These are phyloP conservation scores for Zoanthus sansibaricus DNA, from an alignment of 92 coral and sea anemone genomes.

Conservation along the genomic window DNA sequence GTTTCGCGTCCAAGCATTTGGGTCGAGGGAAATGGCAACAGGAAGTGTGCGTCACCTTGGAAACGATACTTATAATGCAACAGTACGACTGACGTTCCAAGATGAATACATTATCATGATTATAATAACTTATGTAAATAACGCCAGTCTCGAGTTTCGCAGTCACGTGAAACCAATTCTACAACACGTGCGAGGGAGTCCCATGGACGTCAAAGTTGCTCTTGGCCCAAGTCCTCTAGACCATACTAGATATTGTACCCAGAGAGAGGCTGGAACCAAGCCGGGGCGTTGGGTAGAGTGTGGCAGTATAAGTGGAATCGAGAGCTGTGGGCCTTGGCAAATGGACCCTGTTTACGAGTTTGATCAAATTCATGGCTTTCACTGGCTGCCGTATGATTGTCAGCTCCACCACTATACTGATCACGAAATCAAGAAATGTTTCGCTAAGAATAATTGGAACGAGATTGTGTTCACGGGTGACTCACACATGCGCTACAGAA, in stretches of 20 bases:
- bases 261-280: conserved; percentile 92
- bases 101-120: conserved; percentile 86
- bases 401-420: conserved; percentile 93
- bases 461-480: conserved; percentile 98
- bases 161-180: conserved; percentile 77
- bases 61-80: conserved; percentile 79
- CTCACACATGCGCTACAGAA: conserved; percentile 97
- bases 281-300: conserved; percentile 98
- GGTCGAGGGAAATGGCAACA: conserved; percentile 86
- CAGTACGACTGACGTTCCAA: conserved; percentile 74
- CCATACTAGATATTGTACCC: conserved; percentile 87
- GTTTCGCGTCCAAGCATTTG: conserved; percentile 86
- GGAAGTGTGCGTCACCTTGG: conserved; percentile 78
- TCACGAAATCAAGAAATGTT: conserved; percentile 92
- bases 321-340: conserved; percentile 90
- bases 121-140: conserved; percentile 81
- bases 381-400: conserved; percentile 93
- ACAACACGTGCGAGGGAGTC: conserved; percentile 84
- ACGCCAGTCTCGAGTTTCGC: conserved; percentile 76
- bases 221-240: conserved; percentile 68
- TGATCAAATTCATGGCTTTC: conserved; percentile 92
- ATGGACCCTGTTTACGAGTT: conserved; percentile 82
- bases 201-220: conserved; percentile 80
- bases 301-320: conserved; percentile 88
- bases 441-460: conserved; percentile 91